Base-by-base conservation (phyloP, 2,888 invertebrate genomes). In the Drosophila merina region DNA sequence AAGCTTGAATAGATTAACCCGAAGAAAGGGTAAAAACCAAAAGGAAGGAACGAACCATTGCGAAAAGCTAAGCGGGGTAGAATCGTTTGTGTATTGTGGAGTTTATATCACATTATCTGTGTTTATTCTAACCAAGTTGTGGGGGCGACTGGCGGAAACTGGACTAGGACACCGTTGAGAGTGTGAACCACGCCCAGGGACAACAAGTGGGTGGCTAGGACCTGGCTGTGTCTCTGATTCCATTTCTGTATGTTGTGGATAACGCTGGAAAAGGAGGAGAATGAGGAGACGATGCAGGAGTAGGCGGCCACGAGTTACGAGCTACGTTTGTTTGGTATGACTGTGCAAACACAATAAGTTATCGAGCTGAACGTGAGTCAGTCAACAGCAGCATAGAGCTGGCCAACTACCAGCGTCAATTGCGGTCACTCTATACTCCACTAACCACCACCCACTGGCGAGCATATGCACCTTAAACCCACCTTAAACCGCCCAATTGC, bases 21-120 rank as follows among this genome's bases (percentile, higher is more conserved):
- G 14, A 2, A 8, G 8, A 9, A 26, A 42, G 25, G 55, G 26
- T 20, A 54, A 36, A 48, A 31, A 14, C 28, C 52, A 52, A 60
- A 54, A 48, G 60, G 58, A 72, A 54, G 59, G 33, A 48, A 63
- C 57, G 25, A 10, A 44, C 9, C 44, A 9, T 25, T 60, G 63
- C 44, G 63, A 71, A 75, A 77, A 45, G 52, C 48, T 59, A 58
- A 66, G 44, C 52, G 45, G 50, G 54, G 56, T 57, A 20, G 73
- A 71, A 64, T 49, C 74, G 73, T 56, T 68, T 87, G 87, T 81
- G 76, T 81, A 78, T 77, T 84, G 80, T 78, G 78, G 75, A 86
- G 85, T 90, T 90, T 89, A 89, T 89, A 89, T 84, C 88, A 85
- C 89, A 89, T 89, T 89, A 90, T 84, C 89, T 79, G 79, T 90